Percentiles rank a stretch among this genome's conserved stretches.
phyloP scores from a whole-genome alignment of 2,888 invertebrate species.

The Macaria liturata region DNA sequence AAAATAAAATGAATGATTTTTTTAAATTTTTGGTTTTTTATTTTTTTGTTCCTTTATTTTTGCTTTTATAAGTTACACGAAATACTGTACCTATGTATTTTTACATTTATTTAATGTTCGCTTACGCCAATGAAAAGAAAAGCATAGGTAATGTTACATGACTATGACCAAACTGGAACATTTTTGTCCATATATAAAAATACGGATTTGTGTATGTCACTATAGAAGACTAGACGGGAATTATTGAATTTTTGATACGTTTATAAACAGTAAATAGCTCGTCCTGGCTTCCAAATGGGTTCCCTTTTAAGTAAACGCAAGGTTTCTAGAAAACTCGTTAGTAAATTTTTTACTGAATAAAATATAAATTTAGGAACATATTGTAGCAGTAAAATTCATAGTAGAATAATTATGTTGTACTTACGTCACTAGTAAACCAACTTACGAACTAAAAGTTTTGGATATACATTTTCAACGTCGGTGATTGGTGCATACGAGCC shows the following conservation, averaged over 20 bases:
- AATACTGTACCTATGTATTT: constrained; percentile 6
- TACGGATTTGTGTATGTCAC: constrained; percentile 64
- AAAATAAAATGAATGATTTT: constrained; percentile 76
- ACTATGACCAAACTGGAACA: constrained; percentile 8
- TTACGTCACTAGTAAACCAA: constrained; percentile 16
- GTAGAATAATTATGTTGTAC: constrained; percentile 34
- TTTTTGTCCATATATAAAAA: constrained; percentile 30
- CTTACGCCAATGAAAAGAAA: background rate
- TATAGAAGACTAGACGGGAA: constrained; percentile 55
- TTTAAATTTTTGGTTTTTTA: constrained; percentile 53
- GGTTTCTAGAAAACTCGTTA: constrained; percentile 34
- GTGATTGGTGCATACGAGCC: background rate
- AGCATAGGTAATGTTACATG: constrained; percentile 3
- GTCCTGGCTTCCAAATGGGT: constrained; percentile 30
- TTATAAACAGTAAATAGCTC: constrained; percentile 34
- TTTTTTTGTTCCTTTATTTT: constrained; percentile 32
- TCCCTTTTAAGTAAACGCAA: constrained; percentile 30
- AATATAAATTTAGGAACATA: constrained; percentile 23
- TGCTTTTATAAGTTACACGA: constrained; percentile 20
- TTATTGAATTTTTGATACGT: constrained; percentile 52
- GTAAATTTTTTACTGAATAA: constrained; percentile 31
- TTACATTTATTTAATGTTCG: background rate
- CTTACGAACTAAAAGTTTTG: constrained; percentile 27
- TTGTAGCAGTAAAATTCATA: constrained; percentile 24
- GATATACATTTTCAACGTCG: constrained; percentile 33